Percentiles rank a stretch among this genome's conserved stretches.
Evolutionary conservation across 1,140 invertebrate genomes (phyloP).

Genomic region (Tetranychus cinnabarinus): DNA sequence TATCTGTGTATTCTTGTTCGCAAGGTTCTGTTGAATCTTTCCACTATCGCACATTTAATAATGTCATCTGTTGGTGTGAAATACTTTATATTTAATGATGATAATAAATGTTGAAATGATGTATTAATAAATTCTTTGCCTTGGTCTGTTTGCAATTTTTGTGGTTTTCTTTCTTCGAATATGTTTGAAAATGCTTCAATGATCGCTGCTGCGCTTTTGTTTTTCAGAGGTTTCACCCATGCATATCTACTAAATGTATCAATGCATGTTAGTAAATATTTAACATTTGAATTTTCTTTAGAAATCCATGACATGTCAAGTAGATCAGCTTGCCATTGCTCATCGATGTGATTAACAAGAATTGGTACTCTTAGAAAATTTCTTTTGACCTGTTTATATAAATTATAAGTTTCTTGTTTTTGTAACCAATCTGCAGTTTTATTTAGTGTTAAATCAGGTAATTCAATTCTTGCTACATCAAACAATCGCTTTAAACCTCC

Average conservation of each 20-base stretch:
- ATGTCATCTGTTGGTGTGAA: too few relatives aligned
- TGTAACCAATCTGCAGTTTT: conserved; percentile 7
- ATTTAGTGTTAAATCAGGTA: neutral
- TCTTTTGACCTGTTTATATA: conserved; percentile 10
- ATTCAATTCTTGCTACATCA: neutral
- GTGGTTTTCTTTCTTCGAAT: conserved; percentile 6
- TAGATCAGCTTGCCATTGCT: too few relatives aligned
- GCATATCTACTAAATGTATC: conserved; percentile 14
- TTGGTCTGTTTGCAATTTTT: too few relatives aligned
- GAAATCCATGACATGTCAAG: conserved; percentile 10
- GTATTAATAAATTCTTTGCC: too few relatives aligned
- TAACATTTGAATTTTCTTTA: conserved; percentile 11
- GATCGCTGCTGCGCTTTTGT: conserved; percentile 8
- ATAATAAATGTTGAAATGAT: too few relatives aligned
- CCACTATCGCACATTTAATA: conserved; percentile 24
- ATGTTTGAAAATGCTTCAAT: conserved; percentile 9
- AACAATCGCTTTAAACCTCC: neutral
- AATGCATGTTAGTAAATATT: conserved; percentile 13
- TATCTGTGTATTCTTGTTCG: conserved; percentile 23
- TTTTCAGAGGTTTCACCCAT: conserved; percentile 12
- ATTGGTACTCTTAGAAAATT: conserved; percentile 11
- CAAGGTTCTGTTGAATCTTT: conserved; percentile 24
- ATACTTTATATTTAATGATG: too few relatives aligned
- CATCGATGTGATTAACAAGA: conserved; percentile 8
- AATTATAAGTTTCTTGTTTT: conserved; percentile 13